Evolutionary conservation across 2,888 invertebrate genomes (phyloP), one percentile per base, ranked within the genome.

Genomic region (Scaptodrosophila latifasciaeformis): DNA sequence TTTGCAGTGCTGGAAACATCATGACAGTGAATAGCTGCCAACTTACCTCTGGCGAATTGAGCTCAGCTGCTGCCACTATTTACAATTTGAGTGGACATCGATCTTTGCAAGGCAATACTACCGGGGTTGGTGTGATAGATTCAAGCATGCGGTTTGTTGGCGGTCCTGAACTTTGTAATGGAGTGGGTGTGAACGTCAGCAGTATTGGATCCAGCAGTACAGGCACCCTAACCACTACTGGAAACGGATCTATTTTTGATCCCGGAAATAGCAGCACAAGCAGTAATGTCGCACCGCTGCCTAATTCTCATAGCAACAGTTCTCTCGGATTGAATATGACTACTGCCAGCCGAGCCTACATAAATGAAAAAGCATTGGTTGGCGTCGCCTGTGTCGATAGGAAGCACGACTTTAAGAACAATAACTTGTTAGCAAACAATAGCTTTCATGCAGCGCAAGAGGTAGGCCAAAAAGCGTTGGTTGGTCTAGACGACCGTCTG

Each of bases 341-440:
- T 48, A 50, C 62, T 21, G 30, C 71, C 18, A 53, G 56, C 48
- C 48, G 55, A 43, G n/a, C 70, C 12, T 78, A 57, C 58, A 50
- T 69, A 18, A 65, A 70, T 37, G 77, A 77, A 7, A 80, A 77
- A 18, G 60, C 48, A 21, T 39, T 76, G 21, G 60, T 55, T 10
- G 51, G 52, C 56, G 68, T 79, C 42, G 63, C 62, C 58, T 69
- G 75, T 62, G 60, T 78, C 54, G 76, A 82, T 65, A 80, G 79
- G 48, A 82, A 82, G 59, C 81, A 65, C 54, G 83, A 83, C 59
- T 72, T 70, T 59, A 82, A 81, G 58, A 82, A 66, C 49, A 76
- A 68, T 66, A 82, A 76, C 67, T 59, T 80, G 59, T 49, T 82
- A 45, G 55, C 67, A 60, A 80, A 67, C 63, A 77, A 57, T 65